Conservation (phyloP, 2,113 vertebrate species). For the Carlito syrichta region DNA sequence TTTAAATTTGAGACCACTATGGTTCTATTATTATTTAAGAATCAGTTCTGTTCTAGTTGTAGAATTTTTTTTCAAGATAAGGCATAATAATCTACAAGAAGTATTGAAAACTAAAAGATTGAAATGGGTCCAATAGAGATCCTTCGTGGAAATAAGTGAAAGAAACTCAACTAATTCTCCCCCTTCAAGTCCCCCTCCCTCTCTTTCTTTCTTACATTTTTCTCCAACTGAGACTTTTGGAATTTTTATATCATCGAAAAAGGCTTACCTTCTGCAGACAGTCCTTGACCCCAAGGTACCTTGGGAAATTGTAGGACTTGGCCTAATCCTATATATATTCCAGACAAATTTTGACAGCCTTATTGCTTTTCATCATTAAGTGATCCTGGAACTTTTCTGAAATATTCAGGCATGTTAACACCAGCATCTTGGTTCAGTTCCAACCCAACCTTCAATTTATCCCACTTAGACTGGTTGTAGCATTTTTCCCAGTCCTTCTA, state of each 20-base stretch:
- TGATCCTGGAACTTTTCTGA: conserved; percentile 67
- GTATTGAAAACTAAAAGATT: background rate
- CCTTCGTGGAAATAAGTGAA: background rate
- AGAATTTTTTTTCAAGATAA: background rate
- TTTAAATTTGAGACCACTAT: background rate
- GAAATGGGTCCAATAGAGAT: background rate
- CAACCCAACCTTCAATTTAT: conserved; percentile 50
- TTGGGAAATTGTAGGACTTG: conserved; percentile 62
- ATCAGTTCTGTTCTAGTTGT: background rate
- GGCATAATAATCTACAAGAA: background rate
- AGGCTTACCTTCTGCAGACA: conserved; percentile 62
- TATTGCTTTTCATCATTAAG: conserved; percentile 71
- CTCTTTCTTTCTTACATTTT: conserved; percentile 17
- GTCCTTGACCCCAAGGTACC: conserved; percentile 62
- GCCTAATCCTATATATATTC: conserved; percentile 67
- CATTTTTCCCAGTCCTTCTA: background rate
- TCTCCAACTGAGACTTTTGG: conserved; percentile 43
- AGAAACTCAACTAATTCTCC: background rate
- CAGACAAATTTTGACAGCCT: conserved; percentile 67
- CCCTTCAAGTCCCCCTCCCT: background rate
- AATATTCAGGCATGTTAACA: conserved; percentile 60
- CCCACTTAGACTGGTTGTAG: conserved; percentile 7
- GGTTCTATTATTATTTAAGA: conserved; percentile 30
- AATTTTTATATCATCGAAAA: conserved; percentile 60
- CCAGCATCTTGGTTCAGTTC: conserved; percentile 60